Evolutionary conservation across 2,888 invertebrate species (phyloP).

Genomic region (Andrena dorsata): DNA sequence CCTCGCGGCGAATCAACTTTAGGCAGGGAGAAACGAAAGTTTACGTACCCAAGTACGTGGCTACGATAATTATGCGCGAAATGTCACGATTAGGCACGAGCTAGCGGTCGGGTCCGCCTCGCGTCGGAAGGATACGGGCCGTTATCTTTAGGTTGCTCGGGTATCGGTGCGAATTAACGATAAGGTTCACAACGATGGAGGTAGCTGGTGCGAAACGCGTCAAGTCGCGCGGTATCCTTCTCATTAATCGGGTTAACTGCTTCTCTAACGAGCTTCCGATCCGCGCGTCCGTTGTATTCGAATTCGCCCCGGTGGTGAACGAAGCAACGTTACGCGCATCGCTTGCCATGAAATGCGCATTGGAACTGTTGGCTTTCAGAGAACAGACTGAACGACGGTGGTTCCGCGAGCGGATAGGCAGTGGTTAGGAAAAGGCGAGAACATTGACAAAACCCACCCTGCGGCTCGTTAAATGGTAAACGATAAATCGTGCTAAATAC

Average conservation of each 20-base stretch:
- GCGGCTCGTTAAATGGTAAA: slow-evolving; percentile 16
- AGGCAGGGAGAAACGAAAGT: neutral
- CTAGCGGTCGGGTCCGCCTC: neutral
- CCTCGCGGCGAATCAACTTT: too few relatives aligned
- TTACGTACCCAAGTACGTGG: neutral
- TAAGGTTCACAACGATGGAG: slow-evolving; percentile 56
- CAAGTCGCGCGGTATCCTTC: slow-evolving; percentile 3
- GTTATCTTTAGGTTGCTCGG: slow-evolving; percentile 43
- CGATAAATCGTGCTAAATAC: slow-evolving; percentile 20
- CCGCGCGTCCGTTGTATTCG: neutral
- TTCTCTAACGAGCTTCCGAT: neutral
- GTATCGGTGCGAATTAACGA: slow-evolving; percentile 74
- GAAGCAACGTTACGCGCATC: too few relatives aligned
- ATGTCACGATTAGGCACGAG: neutral
- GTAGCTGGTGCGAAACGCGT: slow-evolving; percentile 26
- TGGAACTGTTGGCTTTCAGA: too few relatives aligned
- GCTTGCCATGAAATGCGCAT: too few relatives aligned
- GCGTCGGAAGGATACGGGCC: slow-evolving; percentile 59
- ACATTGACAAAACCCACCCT: neutral
- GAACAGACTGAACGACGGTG: too few relatives aligned
- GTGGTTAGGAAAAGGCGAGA: too few relatives aligned
- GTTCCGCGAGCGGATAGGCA: too few relatives aligned
- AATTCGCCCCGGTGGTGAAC: neutral
- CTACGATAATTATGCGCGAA: slow-evolving; percentile 14
- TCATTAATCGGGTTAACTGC: too few relatives aligned